Conservation (phyloP, 2,888 invertebrate species). For the Ypsolopha sequella region DNA sequence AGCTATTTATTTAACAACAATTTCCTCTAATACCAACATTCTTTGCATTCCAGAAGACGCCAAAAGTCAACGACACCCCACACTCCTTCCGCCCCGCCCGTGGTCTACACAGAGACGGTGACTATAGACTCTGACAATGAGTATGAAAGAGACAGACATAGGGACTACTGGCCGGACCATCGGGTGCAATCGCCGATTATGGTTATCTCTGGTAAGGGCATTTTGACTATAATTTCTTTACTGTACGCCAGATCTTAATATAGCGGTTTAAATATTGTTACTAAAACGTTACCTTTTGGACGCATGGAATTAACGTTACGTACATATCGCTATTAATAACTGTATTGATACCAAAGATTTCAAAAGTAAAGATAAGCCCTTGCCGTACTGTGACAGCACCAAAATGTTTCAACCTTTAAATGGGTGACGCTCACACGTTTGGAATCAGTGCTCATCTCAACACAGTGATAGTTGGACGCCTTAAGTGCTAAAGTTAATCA, state of each 20-base stretch:
- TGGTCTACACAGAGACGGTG: conserved; percentile 50
- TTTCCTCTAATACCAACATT: not conserved
- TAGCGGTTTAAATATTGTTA: not conserved
- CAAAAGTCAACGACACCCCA: conserved; percentile 74
- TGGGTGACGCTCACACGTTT: too few species aligned
- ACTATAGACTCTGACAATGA: conserved; percentile 60
- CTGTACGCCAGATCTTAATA: not conserved
- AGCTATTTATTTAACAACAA: not conserved
- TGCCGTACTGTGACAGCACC: too few species aligned
- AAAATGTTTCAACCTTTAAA: too few species aligned
- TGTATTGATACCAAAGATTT: too few species aligned
- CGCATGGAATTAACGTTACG: too few species aligned
- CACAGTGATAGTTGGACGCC: too few species aligned
- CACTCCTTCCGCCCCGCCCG: conserved; percentile 74
- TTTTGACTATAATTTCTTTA: not conserved
- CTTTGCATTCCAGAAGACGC: conserved; percentile 31
- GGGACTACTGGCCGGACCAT: conserved; percentile 53
- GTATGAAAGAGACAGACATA: conserved; percentile 27
- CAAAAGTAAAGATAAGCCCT: too few species aligned
- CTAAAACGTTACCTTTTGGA: not conserved
- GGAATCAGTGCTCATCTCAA: too few species aligned
- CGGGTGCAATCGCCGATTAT: conserved; percentile 49
- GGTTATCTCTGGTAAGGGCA: conserved; percentile 42
- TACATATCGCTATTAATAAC: too few species aligned
- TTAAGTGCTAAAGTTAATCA: too few species aligned